These are phyloP conservation scores for Chydorus sphaericus DNA, from an alignment of 2,888 invertebrate species.

Conservation along the genomic window DNA sequence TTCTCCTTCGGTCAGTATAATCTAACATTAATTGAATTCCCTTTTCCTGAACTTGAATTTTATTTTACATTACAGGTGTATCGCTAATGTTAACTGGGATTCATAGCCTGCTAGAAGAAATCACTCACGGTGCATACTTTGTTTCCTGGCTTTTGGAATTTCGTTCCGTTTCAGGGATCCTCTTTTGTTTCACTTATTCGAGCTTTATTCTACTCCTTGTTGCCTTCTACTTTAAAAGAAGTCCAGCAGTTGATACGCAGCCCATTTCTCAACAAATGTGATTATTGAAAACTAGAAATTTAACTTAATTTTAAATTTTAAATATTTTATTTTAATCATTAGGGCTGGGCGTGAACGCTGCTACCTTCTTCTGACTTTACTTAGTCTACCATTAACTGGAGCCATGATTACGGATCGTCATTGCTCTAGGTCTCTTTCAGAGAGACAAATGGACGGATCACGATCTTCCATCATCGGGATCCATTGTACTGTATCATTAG, in stretches of 20 bases:
- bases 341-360: neutral
- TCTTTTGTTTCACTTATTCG: neutral
- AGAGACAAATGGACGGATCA: no score
- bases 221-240: neutral
- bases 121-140: neutral
- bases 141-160: neutral
- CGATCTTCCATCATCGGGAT: no score
- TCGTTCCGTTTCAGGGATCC: neutral
- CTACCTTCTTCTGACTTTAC: neutral
- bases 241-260: no score
- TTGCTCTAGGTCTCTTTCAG: no score
- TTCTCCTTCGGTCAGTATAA: neutral
- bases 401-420: neutral
- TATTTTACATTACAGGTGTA: neutral
- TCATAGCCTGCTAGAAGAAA: neutral
- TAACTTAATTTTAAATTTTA: neutral
- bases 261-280: neutral
- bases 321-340: no score
- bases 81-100: neutral
- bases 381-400: neutral
- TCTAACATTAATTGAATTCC: neutral
- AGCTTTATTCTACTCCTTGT: neutral
- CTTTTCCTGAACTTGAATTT: neutral
- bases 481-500: neutral
- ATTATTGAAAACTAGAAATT: neutral